Conservation (phyloP, 2,888 invertebrate genomes). For the Rhogogaster chlorosoma region DNA sequence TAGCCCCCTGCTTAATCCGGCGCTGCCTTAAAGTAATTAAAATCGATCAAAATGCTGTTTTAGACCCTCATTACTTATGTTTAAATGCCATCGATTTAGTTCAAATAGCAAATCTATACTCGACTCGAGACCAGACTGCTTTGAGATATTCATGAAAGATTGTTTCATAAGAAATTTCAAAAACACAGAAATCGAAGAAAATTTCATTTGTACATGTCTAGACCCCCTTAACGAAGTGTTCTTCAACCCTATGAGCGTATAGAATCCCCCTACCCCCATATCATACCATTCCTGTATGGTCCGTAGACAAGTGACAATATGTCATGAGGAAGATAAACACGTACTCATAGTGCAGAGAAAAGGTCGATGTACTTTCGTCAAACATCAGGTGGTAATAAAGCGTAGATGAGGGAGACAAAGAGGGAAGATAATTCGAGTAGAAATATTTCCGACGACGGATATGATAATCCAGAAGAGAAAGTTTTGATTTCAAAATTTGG, state of each 20-base stretch:
- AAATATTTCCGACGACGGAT: neutral
- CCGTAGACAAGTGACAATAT: neutral
- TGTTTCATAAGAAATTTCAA: neutral
- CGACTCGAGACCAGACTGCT: neutral
- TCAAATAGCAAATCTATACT: neutral
- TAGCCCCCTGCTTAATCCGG: no score
- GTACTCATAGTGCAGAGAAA: neutral
- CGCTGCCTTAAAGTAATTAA: neutral
- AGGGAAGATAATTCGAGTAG: neutral
- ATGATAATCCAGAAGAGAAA: neutral
- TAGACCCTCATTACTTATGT: neutral
- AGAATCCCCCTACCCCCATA: neutral
- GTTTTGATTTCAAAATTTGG: conserved; percentile 11
- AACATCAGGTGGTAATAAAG: conserved; percentile 6
- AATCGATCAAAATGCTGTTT: neutral
- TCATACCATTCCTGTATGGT: neutral
- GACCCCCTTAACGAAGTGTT: neutral
- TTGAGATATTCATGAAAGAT: neutral
- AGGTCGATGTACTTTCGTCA: neutral
- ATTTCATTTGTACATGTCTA: neutral
- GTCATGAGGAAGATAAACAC: neutral
- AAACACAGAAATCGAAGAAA: neutral
- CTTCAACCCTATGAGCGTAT: neutral
- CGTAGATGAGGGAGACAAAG: neutral
- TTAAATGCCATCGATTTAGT: neutral